phyloP scores from a whole-genome alignment of 2,113 vertebrate genomes.

The Pristiophorus japonicus region DNA sequence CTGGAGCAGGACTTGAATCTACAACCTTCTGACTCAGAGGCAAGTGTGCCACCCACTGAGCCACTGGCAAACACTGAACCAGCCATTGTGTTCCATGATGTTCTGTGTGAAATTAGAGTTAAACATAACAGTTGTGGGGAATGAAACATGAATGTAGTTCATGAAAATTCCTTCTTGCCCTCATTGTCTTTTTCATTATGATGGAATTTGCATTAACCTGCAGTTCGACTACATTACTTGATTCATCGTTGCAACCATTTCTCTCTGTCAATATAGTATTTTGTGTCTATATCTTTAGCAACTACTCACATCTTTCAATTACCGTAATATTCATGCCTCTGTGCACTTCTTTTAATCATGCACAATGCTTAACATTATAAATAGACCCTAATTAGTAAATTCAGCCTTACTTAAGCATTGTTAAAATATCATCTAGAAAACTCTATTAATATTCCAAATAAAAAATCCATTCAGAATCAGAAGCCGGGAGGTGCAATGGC shows the following conservation, averaged over 20 bases:
- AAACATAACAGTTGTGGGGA: background rate
- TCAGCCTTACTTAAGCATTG: background rate
- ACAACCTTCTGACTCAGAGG: too few relatives aligned
- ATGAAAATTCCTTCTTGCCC: background rate
- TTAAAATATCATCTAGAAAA: background rate
- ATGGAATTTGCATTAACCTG: background rate
- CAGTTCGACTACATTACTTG: background rate
- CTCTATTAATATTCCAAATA: background rate
- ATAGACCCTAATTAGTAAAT: background rate
- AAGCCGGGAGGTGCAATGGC: background rate
- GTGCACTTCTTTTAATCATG: background rate
- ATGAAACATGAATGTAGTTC: background rate
- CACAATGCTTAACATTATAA: background rate
- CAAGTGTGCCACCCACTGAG: too few relatives aligned
- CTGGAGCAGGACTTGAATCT: too few relatives aligned
- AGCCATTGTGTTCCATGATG: background rate
- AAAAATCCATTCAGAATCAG: too few relatives aligned
- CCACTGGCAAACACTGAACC: too few relatives aligned
- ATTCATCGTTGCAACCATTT: background rate
- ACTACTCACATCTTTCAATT: background rate
- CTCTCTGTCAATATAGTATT: background rate
- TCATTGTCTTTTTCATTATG: background rate
- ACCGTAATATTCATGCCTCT: background rate
- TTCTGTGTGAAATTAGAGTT: background rate
- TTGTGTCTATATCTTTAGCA: background rate